Conservation (phyloP, 23 tunicate species). For the Styela plicata region DNA sequence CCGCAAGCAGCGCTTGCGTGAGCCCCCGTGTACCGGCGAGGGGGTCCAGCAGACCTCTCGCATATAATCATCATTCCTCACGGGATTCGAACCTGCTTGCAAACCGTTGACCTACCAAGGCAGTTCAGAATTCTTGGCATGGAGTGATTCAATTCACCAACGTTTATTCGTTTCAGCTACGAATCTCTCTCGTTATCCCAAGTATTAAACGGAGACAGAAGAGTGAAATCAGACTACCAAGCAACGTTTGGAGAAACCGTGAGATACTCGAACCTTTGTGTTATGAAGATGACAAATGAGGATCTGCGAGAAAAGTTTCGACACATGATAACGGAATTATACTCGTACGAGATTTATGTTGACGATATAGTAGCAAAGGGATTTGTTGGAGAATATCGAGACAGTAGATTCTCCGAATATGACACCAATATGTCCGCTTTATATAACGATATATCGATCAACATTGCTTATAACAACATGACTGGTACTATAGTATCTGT, state of each 20-base stretch:
- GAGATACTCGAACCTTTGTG: background rate
- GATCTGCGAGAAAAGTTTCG: background rate
- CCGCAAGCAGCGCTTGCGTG: too few species aligned
- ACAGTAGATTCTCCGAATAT: background rate
- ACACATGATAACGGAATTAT: background rate
- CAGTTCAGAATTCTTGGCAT: too few species aligned
- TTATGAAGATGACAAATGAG: background rate
- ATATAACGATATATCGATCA: background rate
- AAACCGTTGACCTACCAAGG: too few species aligned
- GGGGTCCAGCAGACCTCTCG: too few species aligned
- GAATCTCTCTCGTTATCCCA: background rate
- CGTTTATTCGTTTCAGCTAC: background rate
- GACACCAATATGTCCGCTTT: background rate
- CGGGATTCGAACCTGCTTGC: too few species aligned
- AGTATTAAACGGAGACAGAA: background rate
- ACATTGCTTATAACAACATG: background rate
- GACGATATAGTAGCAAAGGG: background rate
- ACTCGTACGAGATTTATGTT: background rate
- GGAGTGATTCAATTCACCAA: too few species aligned
- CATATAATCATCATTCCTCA: too few species aligned
- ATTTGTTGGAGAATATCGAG: background rate
- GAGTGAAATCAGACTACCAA: background rate
- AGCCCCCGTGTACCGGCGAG: too few species aligned
- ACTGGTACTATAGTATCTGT: background rate
- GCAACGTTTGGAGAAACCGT: background rate